These are phyloP conservation scores for Potorous gilbertii DNA, from an alignment of 2,797 vertebrate species.

Conservation along the genomic window DNA sequence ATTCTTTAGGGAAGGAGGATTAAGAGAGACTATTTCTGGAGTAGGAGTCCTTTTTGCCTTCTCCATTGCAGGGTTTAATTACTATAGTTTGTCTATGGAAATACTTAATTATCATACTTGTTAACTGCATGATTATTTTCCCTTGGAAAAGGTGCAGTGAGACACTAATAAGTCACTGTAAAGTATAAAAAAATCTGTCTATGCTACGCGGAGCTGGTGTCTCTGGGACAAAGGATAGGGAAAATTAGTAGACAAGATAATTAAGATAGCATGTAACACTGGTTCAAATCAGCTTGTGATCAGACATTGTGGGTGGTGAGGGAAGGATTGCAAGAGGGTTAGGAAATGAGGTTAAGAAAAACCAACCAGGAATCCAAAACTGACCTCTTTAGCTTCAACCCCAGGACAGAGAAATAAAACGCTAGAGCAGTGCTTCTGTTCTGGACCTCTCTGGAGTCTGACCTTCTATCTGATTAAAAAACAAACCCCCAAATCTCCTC, in stretches of 20 bases:
- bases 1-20: conserved; percentile 26
- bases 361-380: conserved; percentile 59
- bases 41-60: conserved; percentile 20
- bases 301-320: conserved; percentile 16
- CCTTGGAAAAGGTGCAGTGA: conserved; percentile 36
- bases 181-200: conserved; percentile 6
- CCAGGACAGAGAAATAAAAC: background rate
- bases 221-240: conserved; percentile 50
- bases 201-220: background rate
- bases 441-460: background rate
- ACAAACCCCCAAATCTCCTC: background rate
- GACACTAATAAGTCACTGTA: background rate
- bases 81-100: conserved; percentile 43
- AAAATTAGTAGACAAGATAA: background rate
- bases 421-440: background rate
- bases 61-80: conserved; percentile 29
- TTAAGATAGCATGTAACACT: background rate
- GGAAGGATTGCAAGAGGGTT: conserved; percentile 36
- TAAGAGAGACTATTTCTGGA: conserved; percentile 65
- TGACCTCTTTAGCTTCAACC: background rate
- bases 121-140: background rate
- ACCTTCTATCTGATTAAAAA: background rate
- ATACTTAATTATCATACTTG: background rate
- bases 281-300: conserved; percentile 26
- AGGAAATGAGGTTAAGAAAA: conserved; percentile 48